Evolutionary conservation across 2,113 vertebrate species (phyloP).

Genomic region (Micronycteris hirsuta): DNA sequence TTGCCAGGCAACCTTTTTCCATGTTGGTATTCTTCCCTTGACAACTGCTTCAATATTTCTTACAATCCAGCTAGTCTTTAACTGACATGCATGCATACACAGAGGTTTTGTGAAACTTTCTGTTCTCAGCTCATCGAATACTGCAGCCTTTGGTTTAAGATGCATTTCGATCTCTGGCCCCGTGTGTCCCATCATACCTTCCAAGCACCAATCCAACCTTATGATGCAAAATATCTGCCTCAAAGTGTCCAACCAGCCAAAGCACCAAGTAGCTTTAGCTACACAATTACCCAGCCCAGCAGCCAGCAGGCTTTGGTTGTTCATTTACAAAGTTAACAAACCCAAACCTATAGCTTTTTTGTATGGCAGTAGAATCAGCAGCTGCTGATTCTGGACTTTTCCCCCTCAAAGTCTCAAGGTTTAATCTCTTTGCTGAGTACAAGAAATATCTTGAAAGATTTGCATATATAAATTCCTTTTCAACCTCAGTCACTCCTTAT

Average conservation of each 20-base stretch:
- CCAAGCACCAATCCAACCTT: not conserved
- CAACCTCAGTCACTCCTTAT: not conserved
- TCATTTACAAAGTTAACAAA: slow-evolving; percentile 43
- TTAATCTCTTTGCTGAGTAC: not conserved
- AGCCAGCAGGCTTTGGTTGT: not conserved
- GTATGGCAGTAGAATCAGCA: not conserved
- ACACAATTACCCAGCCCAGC: not conserved
- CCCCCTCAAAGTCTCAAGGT: not conserved
- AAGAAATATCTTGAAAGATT: not conserved
- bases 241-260: not conserved
- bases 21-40: not conserved
- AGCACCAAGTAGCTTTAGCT: not conserved
- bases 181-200: not conserved
- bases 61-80: not conserved
- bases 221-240: not conserved
- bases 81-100: not conserved
- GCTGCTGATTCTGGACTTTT: not conserved
- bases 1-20: not conserved
- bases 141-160: not conserved
- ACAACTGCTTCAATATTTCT: not conserved
- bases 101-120: not conserved
- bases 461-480: not conserved
- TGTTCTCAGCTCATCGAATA: not conserved
- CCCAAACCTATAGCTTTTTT: not conserved
- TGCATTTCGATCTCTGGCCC: not conserved